Percentiles rank a stretch among this genome's conserved stretches.
Evolutionary conservation across 2,113 vertebrate species (phyloP).

Genomic region (Falcunculus frontatus): DNA sequence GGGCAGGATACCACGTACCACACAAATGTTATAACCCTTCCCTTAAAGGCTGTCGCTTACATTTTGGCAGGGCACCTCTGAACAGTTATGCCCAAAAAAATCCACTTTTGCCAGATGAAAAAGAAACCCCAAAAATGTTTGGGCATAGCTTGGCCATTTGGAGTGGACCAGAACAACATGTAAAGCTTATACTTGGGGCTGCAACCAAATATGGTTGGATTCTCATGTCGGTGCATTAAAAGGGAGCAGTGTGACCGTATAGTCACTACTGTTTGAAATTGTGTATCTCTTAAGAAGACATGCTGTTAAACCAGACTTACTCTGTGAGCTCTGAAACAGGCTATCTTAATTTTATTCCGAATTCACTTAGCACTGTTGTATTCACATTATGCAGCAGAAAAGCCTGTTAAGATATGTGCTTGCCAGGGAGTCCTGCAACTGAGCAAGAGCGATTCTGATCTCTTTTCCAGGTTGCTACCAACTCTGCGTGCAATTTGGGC

Average conservation of each 20-base stretch:
- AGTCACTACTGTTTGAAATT: background rate
- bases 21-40: accelerated
- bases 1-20: background rate
- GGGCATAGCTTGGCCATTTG: background rate
- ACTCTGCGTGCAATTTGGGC: background rate
- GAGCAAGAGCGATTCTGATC: background rate
- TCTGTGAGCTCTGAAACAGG: background rate
- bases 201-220: background rate
- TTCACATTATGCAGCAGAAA: background rate
- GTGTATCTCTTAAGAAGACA: background rate
- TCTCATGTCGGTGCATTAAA: background rate
- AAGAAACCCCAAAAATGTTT: background rate
- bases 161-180: background rate
- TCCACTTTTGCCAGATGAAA: background rate
- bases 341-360: constrained; percentile 4
- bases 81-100: background rate
- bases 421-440: background rate
- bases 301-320: background rate
- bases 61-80: background rate
- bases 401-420: background rate
- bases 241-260: background rate
- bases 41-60: accelerated
- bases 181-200: background rate
- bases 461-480: background rate
- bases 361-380: background rate